Base-by-base conservation (phyloP, 2,888 invertebrate species). In the Zele albiditarsus region DNA sequence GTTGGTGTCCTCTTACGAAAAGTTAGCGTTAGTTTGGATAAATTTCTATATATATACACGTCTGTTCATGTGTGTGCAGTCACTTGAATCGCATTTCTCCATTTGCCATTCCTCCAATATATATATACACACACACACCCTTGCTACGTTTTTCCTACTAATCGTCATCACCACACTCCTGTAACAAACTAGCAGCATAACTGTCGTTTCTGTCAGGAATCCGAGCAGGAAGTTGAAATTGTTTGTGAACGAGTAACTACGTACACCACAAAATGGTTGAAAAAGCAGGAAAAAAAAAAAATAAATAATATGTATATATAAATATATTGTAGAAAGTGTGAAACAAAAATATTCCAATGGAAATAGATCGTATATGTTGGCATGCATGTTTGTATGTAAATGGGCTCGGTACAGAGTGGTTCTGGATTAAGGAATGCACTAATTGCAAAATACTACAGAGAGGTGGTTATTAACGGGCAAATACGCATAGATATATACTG, bases 371-470 rank as follows among this genome's bases (percentile, higher is more conserved):
- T 31, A 69, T n/a, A 10, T 28, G n/a, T 31, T 4, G 31, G 28
- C 28, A 8, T 53, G 33, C 57, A 23, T 60, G 28, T 60, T 14
- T 23, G 57, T 25, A 27, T 23, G 23, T 3, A 53, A 53, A 53
- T 53, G 53, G 53, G 53, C 20, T 53, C 2, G 20, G 20, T 53
- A 23, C 8, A 28, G n/a, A 38, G n/a, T 38, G 20, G 33, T 23
- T 14, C 31, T 58, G 70, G 84, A 85, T 86, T 85, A 86, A 85
- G 84, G 82, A 85, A 83, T 82, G 78, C 80, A 81, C 82, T 86
- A 86, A 86, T 86, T 85, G 82, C 84, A 79, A 86, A 83, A 85
- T 85, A 78, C 66, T 78, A 84, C 82, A 77, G 77, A 76, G 74
- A 73, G 71, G 60, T 60, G 71, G 79, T 79, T 80, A 77, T 80